Conservation (phyloP, 1,140 invertebrate genomes). For the Vollenhovia emeryi region DNA sequence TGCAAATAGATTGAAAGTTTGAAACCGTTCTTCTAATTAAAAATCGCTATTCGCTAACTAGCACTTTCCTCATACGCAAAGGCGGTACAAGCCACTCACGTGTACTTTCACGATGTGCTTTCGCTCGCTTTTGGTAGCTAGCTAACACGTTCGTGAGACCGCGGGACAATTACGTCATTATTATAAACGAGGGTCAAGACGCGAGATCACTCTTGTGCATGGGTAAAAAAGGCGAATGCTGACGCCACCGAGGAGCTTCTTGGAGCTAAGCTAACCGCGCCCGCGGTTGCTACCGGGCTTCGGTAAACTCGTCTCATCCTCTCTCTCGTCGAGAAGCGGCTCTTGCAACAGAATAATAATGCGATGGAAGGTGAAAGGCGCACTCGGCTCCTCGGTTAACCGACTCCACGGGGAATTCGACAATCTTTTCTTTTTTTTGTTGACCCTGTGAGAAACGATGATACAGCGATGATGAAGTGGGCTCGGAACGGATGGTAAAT, state of each 20-base stretch:
- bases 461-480: constrained; percentile 41
- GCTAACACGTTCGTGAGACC: not conserved
- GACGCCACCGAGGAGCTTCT: constrained; percentile 22
- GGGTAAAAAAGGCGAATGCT: constrained; percentile 34
- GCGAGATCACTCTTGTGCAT: constrained; percentile 11
- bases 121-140: not conserved
- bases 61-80: too few species aligned
- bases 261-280: constrained; percentile 7
- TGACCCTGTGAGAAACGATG: not conserved
- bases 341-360: constrained; percentile 41
- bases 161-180: constrained; percentile 45
- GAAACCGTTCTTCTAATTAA: too few species aligned
- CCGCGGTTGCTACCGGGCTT: constrained; percentile 42
- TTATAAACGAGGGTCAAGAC: constrained; percentile 50
- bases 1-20: too few species aligned
- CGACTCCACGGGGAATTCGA: not conserved
- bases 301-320: not conserved
- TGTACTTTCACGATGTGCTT: not conserved
- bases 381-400: not conserved
- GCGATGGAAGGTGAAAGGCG: constrained; percentile 40
- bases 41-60: too few species aligned
- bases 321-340: not conserved
- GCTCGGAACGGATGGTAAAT: constrained; percentile 62
- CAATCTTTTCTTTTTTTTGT: constrained; percentile 1
- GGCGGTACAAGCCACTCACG: not conserved